phyloP scores from a whole-genome alignment of 2,888 invertebrate genomes.

The Drosophila pegasa region DNA sequence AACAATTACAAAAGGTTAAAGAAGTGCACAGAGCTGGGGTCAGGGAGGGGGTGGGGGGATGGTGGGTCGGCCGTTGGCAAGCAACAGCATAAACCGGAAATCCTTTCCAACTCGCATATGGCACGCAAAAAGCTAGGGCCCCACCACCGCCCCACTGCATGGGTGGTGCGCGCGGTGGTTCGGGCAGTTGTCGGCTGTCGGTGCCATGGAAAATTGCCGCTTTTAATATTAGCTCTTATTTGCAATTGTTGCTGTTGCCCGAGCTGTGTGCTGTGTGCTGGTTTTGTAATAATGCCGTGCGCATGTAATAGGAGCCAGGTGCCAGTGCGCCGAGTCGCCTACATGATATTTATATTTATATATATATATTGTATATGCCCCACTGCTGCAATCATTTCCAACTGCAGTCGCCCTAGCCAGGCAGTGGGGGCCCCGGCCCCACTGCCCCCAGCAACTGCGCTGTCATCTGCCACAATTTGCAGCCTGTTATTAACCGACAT shows the following conservation, averaged over 20 bases:
- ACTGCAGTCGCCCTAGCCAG: slow-evolving; percentile 8
- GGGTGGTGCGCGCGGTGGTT: slow-evolving; percentile 5
- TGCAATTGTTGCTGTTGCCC: slow-evolving; percentile 68
- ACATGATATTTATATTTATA: slow-evolving; percentile 70
- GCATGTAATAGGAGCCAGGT: slow-evolving; percentile 77
- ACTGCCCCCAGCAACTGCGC: slow-evolving; percentile 37
- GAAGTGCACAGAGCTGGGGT: slow-evolving; percentile 8
- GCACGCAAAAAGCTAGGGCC: slow-evolving; percentile 71
- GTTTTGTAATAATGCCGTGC: slow-evolving; percentile 75
- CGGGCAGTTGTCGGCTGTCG: slow-evolving; percentile 28
- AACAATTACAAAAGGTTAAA: slow-evolving; percentile 68
- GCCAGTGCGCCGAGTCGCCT: slow-evolving; percentile 72
- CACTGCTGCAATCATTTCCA: slow-evolving; percentile 65
- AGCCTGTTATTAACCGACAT: slow-evolving; percentile 75
- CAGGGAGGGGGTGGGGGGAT: neutral
- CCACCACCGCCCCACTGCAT: slow-evolving; percentile 25
- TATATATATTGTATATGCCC: slow-evolving; percentile 63
- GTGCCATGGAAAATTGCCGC: slow-evolving; percentile 74
- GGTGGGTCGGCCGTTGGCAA: slow-evolving; percentile 32
- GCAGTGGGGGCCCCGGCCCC: neutral
- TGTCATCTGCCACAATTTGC: slow-evolving; percentile 77
- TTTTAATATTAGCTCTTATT: slow-evolving; percentile 78
- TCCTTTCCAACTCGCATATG: slow-evolving; percentile 76
- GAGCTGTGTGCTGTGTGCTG: slow-evolving; percentile 9
- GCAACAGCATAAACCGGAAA: slow-evolving; percentile 75